Percentiles rank a stretch among this genome's conserved stretches.
Conservation (phyloP, 1,140 invertebrate species). For the Arion vulgaris region DNA sequence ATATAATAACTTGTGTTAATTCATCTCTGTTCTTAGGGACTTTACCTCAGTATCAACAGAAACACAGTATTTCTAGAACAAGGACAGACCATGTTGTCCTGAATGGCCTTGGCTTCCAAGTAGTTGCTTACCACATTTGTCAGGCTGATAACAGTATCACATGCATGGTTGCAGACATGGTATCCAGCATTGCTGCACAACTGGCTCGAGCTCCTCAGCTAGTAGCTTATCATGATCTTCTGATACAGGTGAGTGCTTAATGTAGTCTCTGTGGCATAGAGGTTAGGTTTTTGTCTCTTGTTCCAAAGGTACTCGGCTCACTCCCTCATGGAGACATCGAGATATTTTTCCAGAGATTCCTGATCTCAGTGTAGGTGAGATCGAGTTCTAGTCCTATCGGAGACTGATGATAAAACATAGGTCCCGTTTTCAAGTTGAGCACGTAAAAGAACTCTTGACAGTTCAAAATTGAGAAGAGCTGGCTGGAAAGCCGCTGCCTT, state of each 20-base stretch:
- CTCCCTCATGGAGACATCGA: no score
- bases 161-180: constrained; percentile 93
- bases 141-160: constrained; percentile 93
- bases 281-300: no score
- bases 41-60: neutral
- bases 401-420: no score
- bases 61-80: constrained; percentile 43
- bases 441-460: no score
- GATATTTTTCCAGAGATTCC: no score
- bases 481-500: no score
- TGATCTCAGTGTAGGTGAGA: no score
- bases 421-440: no score
- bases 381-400: no score
- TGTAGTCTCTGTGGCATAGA: no score
- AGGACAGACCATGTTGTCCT: constrained; percentile 60
- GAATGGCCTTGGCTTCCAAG: constrained; percentile 82
- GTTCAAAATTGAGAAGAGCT: no score
- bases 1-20: neutral
- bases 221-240: constrained; percentile 86
- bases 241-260: constrained; percentile 76
- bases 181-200: constrained; percentile 93
- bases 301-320: no score
- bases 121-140: constrained; percentile 96
- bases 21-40: neutral
- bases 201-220: constrained; percentile 91